Conservation (phyloP, 2,113 vertebrate genomes). For the Pristiophorus japonicus region DNA sequence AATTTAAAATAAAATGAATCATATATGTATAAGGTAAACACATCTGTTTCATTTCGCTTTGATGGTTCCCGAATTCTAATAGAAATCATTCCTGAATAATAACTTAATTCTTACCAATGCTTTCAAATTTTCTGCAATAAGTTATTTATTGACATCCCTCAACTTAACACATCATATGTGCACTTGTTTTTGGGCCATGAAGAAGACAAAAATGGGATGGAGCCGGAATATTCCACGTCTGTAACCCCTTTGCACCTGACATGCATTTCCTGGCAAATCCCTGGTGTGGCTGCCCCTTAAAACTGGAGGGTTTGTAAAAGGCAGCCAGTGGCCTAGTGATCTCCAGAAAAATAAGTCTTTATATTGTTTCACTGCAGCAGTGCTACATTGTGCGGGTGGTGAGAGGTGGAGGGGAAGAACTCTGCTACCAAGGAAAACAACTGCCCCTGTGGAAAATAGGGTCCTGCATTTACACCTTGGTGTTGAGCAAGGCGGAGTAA, state of each 20-base stretch:
- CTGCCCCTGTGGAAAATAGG: neutral
- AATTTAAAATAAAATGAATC: neutral
- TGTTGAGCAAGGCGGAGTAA: neutral
- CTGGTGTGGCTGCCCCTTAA: neutral
- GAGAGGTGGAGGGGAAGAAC: neutral
- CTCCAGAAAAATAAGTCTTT: neutral
- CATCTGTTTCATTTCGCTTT: neutral
- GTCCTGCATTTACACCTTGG: neutral
- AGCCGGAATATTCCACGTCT: neutral
- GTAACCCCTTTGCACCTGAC: neutral
- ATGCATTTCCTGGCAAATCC: neutral
- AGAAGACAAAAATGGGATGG: neutral
- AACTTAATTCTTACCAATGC: neutral
- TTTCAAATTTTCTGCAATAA: neutral
- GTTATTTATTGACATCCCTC: neutral
- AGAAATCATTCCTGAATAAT: neutral
- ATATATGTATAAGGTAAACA: neutral
- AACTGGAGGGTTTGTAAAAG: neutral
- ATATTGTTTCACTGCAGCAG: neutral
- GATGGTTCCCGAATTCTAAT: neutral
- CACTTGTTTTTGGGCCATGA: neutral
- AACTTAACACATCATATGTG: neutral
- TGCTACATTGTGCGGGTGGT: neutral
- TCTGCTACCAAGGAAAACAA: neutral
- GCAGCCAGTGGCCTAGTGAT: neutral